Conservation (phyloP, 2,797 vertebrate species). For the Rhyacichthys aspro region DNA sequence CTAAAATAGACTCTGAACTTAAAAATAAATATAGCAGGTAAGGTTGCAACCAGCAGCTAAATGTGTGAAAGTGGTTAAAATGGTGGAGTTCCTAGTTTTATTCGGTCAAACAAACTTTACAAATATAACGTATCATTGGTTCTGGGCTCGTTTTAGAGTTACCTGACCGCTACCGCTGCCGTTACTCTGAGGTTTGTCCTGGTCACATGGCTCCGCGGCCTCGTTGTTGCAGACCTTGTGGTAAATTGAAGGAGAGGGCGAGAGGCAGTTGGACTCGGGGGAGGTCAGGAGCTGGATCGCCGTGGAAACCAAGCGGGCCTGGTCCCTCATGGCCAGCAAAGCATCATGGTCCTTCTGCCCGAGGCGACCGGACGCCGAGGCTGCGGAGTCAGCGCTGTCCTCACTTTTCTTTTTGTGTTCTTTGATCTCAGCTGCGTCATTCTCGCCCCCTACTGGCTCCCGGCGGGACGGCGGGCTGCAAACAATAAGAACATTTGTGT, state of each 20-base stretch:
- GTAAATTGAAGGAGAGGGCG: constrained; percentile 71
- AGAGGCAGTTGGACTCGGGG: constrained; percentile 88
- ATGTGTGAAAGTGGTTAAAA: no score
- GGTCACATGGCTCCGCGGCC: constrained; percentile 79
- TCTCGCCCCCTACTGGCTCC: constrained; percentile 77
- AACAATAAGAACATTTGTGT: background rate
- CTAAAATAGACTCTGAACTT: no score
- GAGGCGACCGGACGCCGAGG: constrained; percentile 70
- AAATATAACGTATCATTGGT: no score
- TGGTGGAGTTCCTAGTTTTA: no score
- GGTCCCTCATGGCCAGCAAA: constrained; percentile 89
- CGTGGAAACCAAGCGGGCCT: constrained; percentile 89
- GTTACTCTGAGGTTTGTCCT: constrained; percentile 81
- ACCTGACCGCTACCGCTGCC: constrained; percentile 75
- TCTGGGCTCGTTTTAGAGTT: no score
- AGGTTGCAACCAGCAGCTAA: no score
- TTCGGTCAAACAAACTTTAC: no score
- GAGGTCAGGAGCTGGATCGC: constrained; percentile 92
- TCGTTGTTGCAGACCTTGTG: constrained; percentile 87
- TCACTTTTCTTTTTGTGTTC: constrained; percentile 73
- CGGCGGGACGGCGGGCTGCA: constrained; percentile 78
- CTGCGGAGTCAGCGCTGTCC: constrained; percentile 41
- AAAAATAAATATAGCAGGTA: no score
- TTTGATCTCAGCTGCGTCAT: constrained; percentile 67
- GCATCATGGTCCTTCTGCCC: constrained; percentile 85